Evolutionary conservation across 2,888 invertebrate species (phyloP).

Genomic region (Aphrophora alni): DNA sequence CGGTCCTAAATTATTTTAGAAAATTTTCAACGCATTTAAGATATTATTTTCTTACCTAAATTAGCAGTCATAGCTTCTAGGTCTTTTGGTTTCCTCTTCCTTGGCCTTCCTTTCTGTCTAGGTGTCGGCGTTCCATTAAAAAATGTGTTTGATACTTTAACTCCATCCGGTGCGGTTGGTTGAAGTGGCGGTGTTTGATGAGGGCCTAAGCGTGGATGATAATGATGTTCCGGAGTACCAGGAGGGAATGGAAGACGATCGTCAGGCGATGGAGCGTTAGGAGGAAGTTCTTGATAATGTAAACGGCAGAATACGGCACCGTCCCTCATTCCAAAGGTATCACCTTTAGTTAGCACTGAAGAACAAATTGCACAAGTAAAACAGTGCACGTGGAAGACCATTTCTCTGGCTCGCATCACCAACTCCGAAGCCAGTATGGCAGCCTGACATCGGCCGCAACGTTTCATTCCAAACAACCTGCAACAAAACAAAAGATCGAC

Average conservation of each 20-base stretch:
- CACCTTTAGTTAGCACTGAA: slow-evolving; percentile 87
- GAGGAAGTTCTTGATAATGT: slow-evolving; percentile 63
- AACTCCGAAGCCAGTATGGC: slow-evolving; percentile 89
- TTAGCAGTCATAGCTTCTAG: slow-evolving; percentile 85
- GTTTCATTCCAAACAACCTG: slow-evolving; percentile 89
- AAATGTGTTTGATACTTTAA: slow-evolving; percentile 56
- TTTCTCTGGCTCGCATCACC: slow-evolving; percentile 92
- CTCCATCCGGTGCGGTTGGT: slow-evolving; percentile 44
- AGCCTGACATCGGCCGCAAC: slow-evolving; percentile 89
- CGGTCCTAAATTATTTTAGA: no score
- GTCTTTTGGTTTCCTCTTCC: slow-evolving; percentile 92
- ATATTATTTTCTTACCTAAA: slow-evolving; percentile 87
- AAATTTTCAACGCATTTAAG: no score
- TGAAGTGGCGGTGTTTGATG: slow-evolving; percentile 39
- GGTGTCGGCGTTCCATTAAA: slow-evolving; percentile 70
- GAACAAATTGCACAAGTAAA: slow-evolving; percentile 92
- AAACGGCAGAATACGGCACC: slow-evolving; percentile 86
- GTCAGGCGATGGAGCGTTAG: slow-evolving; percentile 54
- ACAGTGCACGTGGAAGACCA: slow-evolving; percentile 94
- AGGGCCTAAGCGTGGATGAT: slow-evolving; percentile 61
- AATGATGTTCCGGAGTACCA: slow-evolving; percentile 54
- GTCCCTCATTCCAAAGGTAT: slow-evolving; percentile 92
- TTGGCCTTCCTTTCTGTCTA: slow-evolving; percentile 89
- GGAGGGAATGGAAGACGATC: slow-evolving; percentile 35
- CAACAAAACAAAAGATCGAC: slow-evolving; percentile 32